Percentiles rank a stretch among this genome's conserved stretches.
These are phyloP conservation scores for Pocillopora meandrina DNA, from an alignment of 92 coral and sea anemone genomes.

Conservation along the genomic window DNA sequence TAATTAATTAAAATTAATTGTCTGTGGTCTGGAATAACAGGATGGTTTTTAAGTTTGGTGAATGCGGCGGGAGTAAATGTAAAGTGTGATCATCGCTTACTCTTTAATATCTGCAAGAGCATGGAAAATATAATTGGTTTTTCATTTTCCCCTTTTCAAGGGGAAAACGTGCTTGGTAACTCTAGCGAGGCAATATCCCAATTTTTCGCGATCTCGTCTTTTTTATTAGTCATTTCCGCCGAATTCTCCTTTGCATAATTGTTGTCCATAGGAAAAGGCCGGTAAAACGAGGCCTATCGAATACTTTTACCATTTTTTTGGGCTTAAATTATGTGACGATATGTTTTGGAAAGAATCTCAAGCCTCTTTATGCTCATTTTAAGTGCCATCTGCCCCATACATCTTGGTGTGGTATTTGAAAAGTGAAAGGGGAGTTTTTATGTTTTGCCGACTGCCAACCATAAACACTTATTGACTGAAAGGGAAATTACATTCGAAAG, in stretches of 20 bases:
- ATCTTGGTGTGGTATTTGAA: no score
- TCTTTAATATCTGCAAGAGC: no score
- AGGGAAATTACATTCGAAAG: no score
- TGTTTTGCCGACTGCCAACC: no score
- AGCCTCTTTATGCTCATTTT: no score
- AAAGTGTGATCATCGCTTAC: no score
- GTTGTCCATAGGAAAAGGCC: background rate
- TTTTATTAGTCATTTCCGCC: background rate
- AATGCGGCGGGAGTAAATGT: no score
- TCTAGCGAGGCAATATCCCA: constrained; percentile 28
- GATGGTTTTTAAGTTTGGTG: background rate
- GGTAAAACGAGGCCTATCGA: background rate
- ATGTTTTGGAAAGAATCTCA: no score
- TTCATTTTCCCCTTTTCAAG: background rate
- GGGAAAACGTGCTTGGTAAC: background rate
- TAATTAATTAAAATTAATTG: constrained; percentile 17
- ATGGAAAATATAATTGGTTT: constrained; percentile 5
- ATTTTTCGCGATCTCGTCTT: background rate
- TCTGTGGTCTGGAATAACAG: background rate
- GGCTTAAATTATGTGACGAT: background rate
- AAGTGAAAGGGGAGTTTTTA: no score
- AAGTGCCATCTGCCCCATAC: no score
- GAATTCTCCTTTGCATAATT: background rate
- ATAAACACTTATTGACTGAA: no score
- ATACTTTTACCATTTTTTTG: background rate